These are phyloP conservation scores for Anodontia alba DNA, from an alignment of 2,888 invertebrate genomes.

Conservation along the genomic window DNA sequence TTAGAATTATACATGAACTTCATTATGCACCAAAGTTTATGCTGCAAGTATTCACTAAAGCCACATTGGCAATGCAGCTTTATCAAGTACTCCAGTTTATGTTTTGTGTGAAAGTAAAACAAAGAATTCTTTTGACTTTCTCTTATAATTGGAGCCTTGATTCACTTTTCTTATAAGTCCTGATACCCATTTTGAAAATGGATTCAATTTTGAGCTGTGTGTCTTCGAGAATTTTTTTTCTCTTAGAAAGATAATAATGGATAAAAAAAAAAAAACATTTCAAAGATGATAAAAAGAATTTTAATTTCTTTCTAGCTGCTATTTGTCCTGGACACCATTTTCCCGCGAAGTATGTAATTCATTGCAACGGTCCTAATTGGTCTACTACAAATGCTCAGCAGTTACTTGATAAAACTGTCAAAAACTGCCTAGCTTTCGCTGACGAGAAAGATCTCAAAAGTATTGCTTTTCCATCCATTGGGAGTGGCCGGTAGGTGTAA, in stretches of 20 bases:
- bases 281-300: not conserved
- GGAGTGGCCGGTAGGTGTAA: conserved; percentile 83
- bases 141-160: no score
- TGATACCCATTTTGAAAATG: not conserved
- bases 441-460: conserved; percentile 86
- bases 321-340: conserved; percentile 84
- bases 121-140: no score
- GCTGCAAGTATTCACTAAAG: no score
- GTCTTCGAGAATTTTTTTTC: conserved; percentile 21
- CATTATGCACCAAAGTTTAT: no score
- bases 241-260: not conserved
- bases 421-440: conserved; percentile 85
- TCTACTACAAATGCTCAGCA: conserved; percentile 80
- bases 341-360: conserved; percentile 85
- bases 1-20: no score
- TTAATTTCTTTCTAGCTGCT: conserved; percentile 73
- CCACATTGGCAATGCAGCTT: no score
- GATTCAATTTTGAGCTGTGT: not conserved
- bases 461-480: conserved; percentile 85
- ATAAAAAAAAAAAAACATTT: not conserved
- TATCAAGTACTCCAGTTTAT: no score
- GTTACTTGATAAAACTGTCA: conserved; percentile 85
- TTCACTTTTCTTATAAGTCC: no score
- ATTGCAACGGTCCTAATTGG: conserved; percentile 86
- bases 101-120: no score